phyloP scores from a whole-genome alignment of 2,797 vertebrate genomes.

The Cyclura pinguis region DNA sequence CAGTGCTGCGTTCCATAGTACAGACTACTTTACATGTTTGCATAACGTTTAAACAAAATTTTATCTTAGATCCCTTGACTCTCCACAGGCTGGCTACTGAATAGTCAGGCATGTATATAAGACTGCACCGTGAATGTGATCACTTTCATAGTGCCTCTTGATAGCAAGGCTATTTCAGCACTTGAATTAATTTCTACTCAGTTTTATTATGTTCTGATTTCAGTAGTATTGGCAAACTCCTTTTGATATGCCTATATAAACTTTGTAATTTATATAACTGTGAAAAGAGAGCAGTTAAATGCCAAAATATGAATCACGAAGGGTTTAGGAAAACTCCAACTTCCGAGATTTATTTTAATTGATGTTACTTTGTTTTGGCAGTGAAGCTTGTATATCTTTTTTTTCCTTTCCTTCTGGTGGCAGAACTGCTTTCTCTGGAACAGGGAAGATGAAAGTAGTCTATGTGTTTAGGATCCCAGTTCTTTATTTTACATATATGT shows the following conservation, averaged over 20 bases:
- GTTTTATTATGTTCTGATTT: neutral
- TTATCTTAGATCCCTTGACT: neutral
- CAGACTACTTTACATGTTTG: neutral
- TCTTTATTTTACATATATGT: neutral
- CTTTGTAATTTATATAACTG: neutral
- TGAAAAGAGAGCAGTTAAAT: neutral
- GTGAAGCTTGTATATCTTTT: neutral
- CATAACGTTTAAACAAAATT: neutral
- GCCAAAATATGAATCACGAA: neutral
- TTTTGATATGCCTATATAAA: neutral
- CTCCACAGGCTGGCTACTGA: neutral
- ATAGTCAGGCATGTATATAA: neutral
- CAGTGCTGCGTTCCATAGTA: neutral
- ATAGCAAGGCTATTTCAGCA: neutral
- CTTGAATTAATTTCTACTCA: neutral
- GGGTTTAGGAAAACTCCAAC: neutral
- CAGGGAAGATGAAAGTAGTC: neutral
- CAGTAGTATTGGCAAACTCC: neutral
- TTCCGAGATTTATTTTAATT: neutral
- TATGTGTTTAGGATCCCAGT: neutral
- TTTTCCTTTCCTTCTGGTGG: too few relatives aligned
- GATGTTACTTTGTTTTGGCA: neutral
- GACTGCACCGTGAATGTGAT: neutral
- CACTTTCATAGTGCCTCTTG: neutral
- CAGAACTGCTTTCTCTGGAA: neutral